Base-by-base conservation (phyloP, 2,888 invertebrate species). In the Euspilapteryx auroguttella region DNA sequence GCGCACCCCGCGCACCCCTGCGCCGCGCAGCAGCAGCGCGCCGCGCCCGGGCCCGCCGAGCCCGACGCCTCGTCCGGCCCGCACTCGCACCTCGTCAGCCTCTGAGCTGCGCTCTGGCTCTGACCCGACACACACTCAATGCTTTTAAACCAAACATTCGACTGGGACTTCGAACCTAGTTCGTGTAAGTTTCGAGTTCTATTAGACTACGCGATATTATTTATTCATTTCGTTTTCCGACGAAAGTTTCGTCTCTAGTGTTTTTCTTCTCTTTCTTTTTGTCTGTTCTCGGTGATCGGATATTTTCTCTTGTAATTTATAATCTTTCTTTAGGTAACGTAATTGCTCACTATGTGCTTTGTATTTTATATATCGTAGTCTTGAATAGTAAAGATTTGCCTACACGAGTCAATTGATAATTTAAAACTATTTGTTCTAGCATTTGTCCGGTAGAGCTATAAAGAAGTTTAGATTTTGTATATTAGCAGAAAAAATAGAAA, bases 11-110 rank as follows among this genome's bases (percentile, higher is more conserved):
- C n/a, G n/a, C 84, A 81, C 27, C 82, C 81, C 31, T 87, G 88
- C 2, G 90, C 89, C 68, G 86, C 87, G 34, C 84, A 84, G 38
- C 89, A 90, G 58, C 86, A 86, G 52, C 81, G 88, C 49, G 81
- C 81, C 55, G 82, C 86, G 27, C 79, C 83, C 44, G 77, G 88
- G 50, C 75, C 85, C 41, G 80, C 82, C 39, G 86, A 89, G 32
- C 89, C 90, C 21, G 88, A 88, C 47, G 80, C 83, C n/a, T n/a
- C n/a, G n/a, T n/a, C n/a, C n/a, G n/a, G n/a, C 30, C 85, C 85
- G 55, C 79, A 85, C 28, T 82, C 85, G 14, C 89, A 87, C 61
- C 80, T 92, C 51, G 89, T 91, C 62, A 88, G 89, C 50, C 89
- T 91, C 80, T 90, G 87, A 87, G 31, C n/a, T n/a, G n/a, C n/a